These are phyloP conservation scores for Acipenser transmontanus DNA, from an alignment of 2,797 vertebrate genomes.

Conservation along the genomic window DNA sequence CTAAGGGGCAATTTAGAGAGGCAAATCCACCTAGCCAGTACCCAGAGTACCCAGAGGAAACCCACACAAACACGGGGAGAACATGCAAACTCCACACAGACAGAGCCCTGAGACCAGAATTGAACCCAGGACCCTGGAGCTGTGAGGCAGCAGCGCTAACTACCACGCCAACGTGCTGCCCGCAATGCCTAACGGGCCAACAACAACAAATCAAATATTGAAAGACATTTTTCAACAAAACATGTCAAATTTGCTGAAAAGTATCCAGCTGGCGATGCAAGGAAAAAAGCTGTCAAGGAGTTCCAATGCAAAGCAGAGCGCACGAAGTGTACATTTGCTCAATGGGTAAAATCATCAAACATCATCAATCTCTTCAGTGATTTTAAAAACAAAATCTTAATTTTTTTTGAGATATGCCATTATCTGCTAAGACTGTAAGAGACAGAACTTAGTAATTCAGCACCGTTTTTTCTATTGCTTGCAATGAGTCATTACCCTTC, in stretches of 20 bases:
- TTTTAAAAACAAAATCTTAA: constrained; percentile 23
- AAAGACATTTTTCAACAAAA: constrained; percentile 14
- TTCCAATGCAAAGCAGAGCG: constrained; percentile 15
- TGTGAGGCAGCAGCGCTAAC: too few species aligned
- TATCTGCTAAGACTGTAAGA: constrained; percentile 16
- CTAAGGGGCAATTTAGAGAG: too few species aligned
- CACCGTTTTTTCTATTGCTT: constrained; percentile 13
- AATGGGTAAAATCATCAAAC: constrained; percentile 11
- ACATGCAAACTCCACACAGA: too few species aligned
- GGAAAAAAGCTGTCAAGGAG: constrained; percentile 13
- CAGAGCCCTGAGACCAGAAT: too few species aligned
- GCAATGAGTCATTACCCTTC: constrained; percentile 14
- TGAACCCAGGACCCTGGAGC: too few species aligned
- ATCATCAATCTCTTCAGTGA: constrained; percentile 9
- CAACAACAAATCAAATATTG: constrained; percentile 12
- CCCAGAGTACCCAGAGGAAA: too few species aligned
- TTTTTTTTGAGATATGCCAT: background rate
- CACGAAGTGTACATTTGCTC: constrained; percentile 13
- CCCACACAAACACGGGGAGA: too few species aligned
- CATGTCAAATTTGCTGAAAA: background rate
- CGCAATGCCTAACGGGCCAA: constrained; percentile 2
- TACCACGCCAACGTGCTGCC: too few species aligned
- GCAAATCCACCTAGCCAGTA: too few species aligned
- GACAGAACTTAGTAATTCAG: constrained; percentile 18
- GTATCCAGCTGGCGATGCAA: constrained; percentile 4